Conservation (phyloP, 2,888 invertebrate genomes). For the Parasteatoda lunata region DNA sequence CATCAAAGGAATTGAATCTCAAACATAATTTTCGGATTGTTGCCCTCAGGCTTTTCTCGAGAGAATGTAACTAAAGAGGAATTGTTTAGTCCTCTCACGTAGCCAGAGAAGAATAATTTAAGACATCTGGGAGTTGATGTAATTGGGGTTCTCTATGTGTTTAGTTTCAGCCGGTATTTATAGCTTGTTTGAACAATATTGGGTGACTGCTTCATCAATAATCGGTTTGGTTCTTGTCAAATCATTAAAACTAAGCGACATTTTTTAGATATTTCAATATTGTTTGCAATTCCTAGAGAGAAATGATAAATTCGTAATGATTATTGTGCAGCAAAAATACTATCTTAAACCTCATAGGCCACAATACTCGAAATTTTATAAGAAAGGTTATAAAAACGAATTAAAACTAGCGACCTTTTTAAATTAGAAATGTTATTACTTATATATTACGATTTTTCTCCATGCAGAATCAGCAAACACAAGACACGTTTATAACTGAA, state of each 20-base stretch:
- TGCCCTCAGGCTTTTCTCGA: neutral
- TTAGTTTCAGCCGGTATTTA: neutral
- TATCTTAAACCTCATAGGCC: neutral
- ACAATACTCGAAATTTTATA: neutral
- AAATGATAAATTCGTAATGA: too few relatives aligned
- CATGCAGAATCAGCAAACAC: too few relatives aligned
- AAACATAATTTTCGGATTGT: slow-evolving; percentile 34
- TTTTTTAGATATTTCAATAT: too few relatives aligned
- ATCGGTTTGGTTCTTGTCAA: neutral
- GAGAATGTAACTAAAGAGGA: slow-evolving; percentile 3
- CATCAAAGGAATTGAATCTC: slow-evolving; percentile 29
- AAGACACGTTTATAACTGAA: too few relatives aligned
- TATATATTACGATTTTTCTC: too few relatives aligned
- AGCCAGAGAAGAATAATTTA: neutral
- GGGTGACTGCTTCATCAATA: neutral
- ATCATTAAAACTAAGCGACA: too few relatives aligned
- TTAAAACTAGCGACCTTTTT: too few relatives aligned
- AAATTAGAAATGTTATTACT: too few relatives aligned
- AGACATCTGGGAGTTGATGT: neutral
- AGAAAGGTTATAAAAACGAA: too few relatives aligned
- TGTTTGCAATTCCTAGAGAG: too few relatives aligned
- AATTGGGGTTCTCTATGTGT: neutral
- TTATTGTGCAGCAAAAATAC: too few relatives aligned
- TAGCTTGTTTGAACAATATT: neutral
- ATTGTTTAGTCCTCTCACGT: neutral